Percentiles rank a stretch among this genome's conserved stretches.
Evolutionary conservation across 2,888 invertebrate genomes (phyloP).

Genomic region (Celastrina argiolus): DNA sequence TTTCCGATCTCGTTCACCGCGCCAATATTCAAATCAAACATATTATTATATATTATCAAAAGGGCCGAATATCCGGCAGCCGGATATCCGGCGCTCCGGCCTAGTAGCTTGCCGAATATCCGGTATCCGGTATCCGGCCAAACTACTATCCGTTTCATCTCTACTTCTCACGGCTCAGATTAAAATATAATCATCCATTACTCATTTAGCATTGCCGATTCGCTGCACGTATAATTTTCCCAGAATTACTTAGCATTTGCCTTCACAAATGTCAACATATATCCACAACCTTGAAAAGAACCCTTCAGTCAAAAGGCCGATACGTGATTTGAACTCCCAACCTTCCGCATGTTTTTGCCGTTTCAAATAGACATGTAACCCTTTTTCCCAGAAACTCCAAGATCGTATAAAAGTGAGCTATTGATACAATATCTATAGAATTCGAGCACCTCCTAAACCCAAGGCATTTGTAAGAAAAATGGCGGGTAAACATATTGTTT

Average conservation of each 20-base stretch:
- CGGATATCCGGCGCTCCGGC: too few relatives aligned
- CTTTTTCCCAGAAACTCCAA: neutral
- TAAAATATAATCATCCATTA: too few relatives aligned
- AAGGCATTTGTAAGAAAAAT: conserved; percentile 2
- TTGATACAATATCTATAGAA: neutral
- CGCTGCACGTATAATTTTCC: neutral
- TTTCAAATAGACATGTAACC: conserved; percentile 16
- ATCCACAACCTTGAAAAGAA: neutral
- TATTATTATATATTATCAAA: too few relatives aligned
- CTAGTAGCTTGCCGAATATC: too few relatives aligned
- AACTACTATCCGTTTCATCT: too few relatives aligned
- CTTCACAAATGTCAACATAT: conserved; percentile 3
- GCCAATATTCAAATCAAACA: too few relatives aligned
- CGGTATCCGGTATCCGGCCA: too few relatives aligned
- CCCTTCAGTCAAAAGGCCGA: neutral
- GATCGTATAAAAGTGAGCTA: neutral
- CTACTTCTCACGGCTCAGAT: too few relatives aligned
- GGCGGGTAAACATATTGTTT: neutral
- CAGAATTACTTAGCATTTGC: neutral
- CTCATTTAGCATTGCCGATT: neutral
- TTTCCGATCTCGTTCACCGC: too few relatives aligned
- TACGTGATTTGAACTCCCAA: conserved; percentile 15
- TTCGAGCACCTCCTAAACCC: neutral
- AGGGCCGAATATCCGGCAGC: too few relatives aligned
- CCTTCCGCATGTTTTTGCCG: neutral